phyloP scores from a whole-genome alignment of 2,888 invertebrate species.

The Mechanitis mazaeus region DNA sequence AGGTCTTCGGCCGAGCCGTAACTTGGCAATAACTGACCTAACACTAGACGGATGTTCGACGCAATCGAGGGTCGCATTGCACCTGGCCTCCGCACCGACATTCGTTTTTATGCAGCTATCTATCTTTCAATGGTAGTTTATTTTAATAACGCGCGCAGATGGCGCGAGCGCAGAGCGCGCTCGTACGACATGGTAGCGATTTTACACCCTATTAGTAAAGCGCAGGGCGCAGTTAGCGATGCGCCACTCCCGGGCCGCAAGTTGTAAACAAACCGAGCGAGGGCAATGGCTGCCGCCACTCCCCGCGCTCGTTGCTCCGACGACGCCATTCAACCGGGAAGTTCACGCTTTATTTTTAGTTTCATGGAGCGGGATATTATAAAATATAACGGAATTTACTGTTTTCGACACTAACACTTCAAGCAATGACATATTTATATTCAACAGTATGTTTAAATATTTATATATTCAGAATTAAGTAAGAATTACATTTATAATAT shows the following conservation, averaged over 20 bases:
- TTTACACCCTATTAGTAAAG: constrained; percentile 51
- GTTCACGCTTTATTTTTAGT: constrained; percentile 74
- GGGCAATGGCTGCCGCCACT: constrained; percentile 74
- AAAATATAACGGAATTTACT: constrained; percentile 33
- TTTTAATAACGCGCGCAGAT: constrained; percentile 71
- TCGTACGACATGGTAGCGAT: constrained; percentile 33
- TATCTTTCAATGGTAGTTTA: constrained; percentile 66
- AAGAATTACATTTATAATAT: not conserved
- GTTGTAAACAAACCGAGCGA: constrained; percentile 75
- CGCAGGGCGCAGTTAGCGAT: constrained; percentile 55
- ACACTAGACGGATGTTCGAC: constrained; percentile 54
- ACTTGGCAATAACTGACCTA: constrained; percentile 63
- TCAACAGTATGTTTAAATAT: not conserved
- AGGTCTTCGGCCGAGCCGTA: constrained; percentile 46
- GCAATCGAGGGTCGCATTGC: constrained; percentile 47
- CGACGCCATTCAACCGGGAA: constrained; percentile 76
- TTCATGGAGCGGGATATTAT: constrained; percentile 51
- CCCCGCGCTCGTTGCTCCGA: constrained; percentile 59
- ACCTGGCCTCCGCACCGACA: constrained; percentile 53
- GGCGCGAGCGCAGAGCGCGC: constrained; percentile 55
- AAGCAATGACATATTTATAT: constrained; percentile 7
- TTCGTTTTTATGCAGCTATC: constrained; percentile 53
- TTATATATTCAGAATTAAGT: not conserved
- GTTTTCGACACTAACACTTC: constrained; percentile 9
- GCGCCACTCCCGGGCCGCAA: constrained; percentile 42